Percentiles rank a stretch among this genome's conserved stretches.
Evolutionary conservation across 2,888 invertebrate species (phyloP).

Genomic region (Acanthosepion lycidas): DNA sequence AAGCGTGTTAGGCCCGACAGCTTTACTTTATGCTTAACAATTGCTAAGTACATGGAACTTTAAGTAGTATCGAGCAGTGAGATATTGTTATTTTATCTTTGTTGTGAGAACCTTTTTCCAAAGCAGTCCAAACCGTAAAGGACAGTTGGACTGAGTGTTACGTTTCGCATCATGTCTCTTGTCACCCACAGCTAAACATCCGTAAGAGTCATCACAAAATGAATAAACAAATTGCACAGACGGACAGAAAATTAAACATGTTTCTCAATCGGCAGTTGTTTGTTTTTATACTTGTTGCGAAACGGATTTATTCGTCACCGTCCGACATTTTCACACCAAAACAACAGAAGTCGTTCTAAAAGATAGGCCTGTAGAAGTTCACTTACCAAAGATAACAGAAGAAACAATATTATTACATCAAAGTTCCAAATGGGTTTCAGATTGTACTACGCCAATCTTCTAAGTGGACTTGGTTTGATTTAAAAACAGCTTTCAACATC

Average conservation of each 20-base stretch:
- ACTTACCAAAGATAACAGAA: no score
- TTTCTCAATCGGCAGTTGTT: not conserved
- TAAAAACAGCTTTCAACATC: no score
- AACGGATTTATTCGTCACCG: not conserved
- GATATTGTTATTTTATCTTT: not conserved
- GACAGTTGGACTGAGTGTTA: not conserved
- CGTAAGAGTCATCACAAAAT: not conserved
- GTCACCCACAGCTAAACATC: not conserved
- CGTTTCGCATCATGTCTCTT: not conserved
- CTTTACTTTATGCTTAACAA: no score
- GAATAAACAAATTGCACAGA: not conserved
- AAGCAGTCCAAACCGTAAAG: not conserved
- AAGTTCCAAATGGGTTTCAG: no score
- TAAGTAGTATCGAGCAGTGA: no score
- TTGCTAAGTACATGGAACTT: no score
- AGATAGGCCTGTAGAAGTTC: no score
- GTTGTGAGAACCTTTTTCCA: not conserved
- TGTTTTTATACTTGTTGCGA: not conserved
- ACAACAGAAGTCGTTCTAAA: not conserved
- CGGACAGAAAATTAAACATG: not conserved
- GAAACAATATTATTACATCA: no score
- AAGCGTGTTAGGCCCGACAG: no score
- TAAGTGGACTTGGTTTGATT: no score
- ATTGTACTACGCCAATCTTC: no score
- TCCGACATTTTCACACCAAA: not conserved